Percentiles rank a stretch among this genome's conserved stretches.
These are phyloP conservation scores for Delia radicum DNA, from an alignment of 1,140 invertebrate species.

Conservation along the genomic window DNA sequence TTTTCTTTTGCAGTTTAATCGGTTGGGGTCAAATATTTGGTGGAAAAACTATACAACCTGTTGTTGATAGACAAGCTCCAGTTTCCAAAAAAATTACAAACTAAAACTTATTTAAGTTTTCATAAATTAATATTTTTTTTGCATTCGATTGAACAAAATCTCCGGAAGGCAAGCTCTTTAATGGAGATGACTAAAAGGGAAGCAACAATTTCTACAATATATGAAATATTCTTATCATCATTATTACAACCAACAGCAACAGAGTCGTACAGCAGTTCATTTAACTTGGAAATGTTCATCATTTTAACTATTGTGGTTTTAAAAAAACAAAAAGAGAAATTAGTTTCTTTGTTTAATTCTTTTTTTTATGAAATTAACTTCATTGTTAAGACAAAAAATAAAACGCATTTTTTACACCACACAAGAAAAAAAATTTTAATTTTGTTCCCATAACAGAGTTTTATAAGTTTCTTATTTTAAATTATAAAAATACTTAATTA, in stretches of 20 bases:
- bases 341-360: background rate
- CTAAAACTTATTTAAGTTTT: too few species aligned
- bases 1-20: conserved; percentile 70
- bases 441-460: too few species aligned
- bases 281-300: background rate
- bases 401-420: conserved; percentile 21
- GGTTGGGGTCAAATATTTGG: conserved; percentile 96
- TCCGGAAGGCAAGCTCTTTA: background rate
- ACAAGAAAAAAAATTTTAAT: background rate
- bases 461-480: too few species aligned
- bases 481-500: too few species aligned
- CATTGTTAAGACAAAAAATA: conserved; percentile 24
- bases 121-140: background rate
- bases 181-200: background rate
- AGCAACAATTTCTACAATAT: background rate
- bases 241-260: background rate
- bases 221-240: background rate
- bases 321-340: background rate
- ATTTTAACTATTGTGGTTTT: background rate
- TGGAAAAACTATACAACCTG: conserved; percentile 65
- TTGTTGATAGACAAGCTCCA: conserved; percentile 30
- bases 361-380: conserved; percentile 6
- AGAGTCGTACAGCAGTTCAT: background rate
- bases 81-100: background rate
- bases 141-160: background rate